These are phyloP conservation scores for Rosalia funebris DNA, from an alignment of 2,888 invertebrate genomes.

Conservation along the genomic window DNA sequence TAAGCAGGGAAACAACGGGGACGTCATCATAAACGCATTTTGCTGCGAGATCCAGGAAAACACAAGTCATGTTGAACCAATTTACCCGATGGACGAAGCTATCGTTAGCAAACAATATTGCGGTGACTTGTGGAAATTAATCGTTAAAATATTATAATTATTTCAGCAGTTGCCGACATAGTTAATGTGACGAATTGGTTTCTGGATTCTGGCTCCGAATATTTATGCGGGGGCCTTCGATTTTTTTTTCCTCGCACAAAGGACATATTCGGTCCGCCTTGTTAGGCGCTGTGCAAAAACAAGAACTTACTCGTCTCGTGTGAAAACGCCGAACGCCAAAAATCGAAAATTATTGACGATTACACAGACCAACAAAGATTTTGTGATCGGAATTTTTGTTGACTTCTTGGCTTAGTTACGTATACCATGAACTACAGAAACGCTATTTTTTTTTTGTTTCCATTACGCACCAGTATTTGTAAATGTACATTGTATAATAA, in stretches of 20 bases:
- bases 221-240: conserved; percentile 7
- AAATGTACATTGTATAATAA: too few relatives aligned
- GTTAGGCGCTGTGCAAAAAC: background rate
- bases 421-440: too few relatives aligned
- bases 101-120: conserved; percentile 64
- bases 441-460: too few relatives aligned
- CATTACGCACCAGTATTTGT: too few relatives aligned
- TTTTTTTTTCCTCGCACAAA: conserved; percentile 5
- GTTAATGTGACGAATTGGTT: conserved; percentile 43
- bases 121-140: conserved; percentile 64
- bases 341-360: too few relatives aligned
- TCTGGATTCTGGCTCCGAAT: conserved; percentile 19
- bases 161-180: conserved; percentile 57
- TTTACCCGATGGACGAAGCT: conserved; percentile 61
- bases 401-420: too few relatives aligned
- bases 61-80: conserved; percentile 64
- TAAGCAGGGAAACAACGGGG: conserved; percentile 59
- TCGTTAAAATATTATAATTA: conserved; percentile 65
- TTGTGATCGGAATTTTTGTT: too few relatives aligned
- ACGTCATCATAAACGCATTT: conserved; percentile 65
- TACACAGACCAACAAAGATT: too few relatives aligned
- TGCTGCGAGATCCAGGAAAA: conserved; percentile 60
- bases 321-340: too few relatives aligned
- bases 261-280: background rate
- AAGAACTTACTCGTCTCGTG: too few relatives aligned